Percentiles rank a stretch among this genome's conserved stretches.
Evolutionary conservation across 2,113 vertebrate species (phyloP).

Genomic region (Pavo muticus): DNA sequence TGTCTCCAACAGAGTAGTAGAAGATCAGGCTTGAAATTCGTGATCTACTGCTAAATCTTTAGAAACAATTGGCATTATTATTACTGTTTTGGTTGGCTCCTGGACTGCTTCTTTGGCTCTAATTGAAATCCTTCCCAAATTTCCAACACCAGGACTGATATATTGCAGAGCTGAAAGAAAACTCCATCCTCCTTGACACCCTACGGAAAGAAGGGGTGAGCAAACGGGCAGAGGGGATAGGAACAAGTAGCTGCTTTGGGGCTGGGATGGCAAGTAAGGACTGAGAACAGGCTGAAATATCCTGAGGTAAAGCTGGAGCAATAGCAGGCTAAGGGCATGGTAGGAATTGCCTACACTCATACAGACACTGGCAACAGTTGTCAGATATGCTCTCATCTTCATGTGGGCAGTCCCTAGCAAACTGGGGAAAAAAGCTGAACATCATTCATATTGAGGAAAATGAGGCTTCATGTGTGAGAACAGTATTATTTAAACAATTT

Average conservation of each 20-base stretch:
- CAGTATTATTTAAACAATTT: background rate
- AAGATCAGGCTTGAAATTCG: background rate
- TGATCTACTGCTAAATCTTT: background rate
- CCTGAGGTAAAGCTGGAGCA: background rate
- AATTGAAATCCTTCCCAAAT: background rate
- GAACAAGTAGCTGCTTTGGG: background rate
- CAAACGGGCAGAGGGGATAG: background rate
- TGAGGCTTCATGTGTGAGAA: background rate
- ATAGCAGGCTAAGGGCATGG: background rate
- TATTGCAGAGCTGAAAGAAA: background rate
- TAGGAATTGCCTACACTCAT: background rate
- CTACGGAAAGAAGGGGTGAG: accelerated
- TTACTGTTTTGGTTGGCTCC: background rate
- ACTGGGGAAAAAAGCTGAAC: background rate
- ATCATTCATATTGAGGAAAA: background rate
- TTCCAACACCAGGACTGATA: background rate
- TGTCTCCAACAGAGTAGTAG: background rate
- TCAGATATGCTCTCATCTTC: background rate
- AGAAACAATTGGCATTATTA: background rate
- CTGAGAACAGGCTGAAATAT: background rate
- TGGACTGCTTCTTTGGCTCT: background rate
- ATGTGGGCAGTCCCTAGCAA: background rate
- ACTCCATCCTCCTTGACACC: background rate
- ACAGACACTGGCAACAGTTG: background rate
- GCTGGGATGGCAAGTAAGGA: background rate